Conservation (phyloP, 1,140 invertebrate genomes). For the Antheraea mylitta region DNA sequence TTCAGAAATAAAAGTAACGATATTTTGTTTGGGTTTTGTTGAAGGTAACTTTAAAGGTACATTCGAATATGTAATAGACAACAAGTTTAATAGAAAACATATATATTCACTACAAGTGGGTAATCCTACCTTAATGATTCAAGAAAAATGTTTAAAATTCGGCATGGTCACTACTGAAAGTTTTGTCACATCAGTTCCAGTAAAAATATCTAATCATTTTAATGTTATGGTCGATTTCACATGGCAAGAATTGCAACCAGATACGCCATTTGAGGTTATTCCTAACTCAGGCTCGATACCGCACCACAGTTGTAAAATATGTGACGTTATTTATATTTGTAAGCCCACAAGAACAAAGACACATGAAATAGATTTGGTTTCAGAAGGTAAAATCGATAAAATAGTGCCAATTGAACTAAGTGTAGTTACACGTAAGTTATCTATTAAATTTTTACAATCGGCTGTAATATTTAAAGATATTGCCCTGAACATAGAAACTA, state of each 20-base stretch:
- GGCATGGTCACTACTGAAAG: constrained; percentile 66
- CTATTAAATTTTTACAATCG: constrained; percentile 63
- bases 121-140: constrained; percentile 50
- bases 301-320: constrained; percentile 51
- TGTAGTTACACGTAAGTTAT: constrained; percentile 56
- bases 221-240: constrained; percentile 54
- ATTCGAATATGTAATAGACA: constrained; percentile 54
- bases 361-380: constrained; percentile 56
- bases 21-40: constrained; percentile 47
- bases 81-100: constrained; percentile 49
- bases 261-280: constrained; percentile 60
- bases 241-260: constrained; percentile 48
- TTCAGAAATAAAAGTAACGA: constrained; percentile 32
- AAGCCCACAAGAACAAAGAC: constrained; percentile 60
- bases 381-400: constrained; percentile 33
- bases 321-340: constrained; percentile 52
- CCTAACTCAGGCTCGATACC: constrained; percentile 48
- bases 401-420: constrained; percentile 55
- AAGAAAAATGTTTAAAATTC: constrained; percentile 64
- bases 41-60: constrained; percentile 43
- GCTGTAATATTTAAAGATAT: constrained; percentile 64
- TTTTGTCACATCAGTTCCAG: constrained; percentile 57
- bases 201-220: constrained; percentile 61
- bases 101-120: constrained; percentile 49
- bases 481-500: constrained; percentile 57